Conservation (phyloP, 1,140 invertebrate species). For the Acromyrmex echinatior region DNA sequence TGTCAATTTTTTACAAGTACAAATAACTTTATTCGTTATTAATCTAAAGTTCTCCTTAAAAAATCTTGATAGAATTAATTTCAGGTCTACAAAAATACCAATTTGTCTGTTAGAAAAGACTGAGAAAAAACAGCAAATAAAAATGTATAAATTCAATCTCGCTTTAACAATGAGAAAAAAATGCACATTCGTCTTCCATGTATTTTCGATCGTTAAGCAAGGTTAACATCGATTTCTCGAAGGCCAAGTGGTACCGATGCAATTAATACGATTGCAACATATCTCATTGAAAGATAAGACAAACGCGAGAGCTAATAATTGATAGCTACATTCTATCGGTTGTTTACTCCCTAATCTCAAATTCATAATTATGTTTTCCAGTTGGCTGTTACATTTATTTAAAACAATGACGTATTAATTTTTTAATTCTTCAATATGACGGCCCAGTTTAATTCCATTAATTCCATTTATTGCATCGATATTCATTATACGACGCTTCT, state of each 20-base stretch:
- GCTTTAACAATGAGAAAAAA: neutral
- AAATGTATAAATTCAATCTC: neutral
- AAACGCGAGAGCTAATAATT: neutral
- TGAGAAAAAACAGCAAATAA: neutral
- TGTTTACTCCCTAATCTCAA: constrained; percentile 19
- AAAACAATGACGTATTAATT: neutral
- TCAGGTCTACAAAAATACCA: neutral
- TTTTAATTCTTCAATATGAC: neutral
- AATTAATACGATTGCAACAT: constrained; percentile 16
- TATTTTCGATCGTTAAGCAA: constrained; percentile 24
- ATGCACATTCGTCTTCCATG: neutral
- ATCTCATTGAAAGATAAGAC: constrained; percentile 49
- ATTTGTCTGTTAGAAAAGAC: neutral
- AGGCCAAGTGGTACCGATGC: neutral
- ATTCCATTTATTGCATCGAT: neutral
- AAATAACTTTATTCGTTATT: neutral
- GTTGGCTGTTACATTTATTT: neutral
- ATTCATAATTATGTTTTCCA: neutral
- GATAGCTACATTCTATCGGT: constrained; percentile 8
- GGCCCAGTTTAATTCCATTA: neutral
- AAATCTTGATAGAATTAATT: neutral
- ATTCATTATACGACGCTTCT: neutral
- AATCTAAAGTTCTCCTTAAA: constrained; percentile 2
- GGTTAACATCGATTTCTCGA: neutral
- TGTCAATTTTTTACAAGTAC: neutral